These are phyloP conservation scores for Zoanthus gigantus DNA, from an alignment of 92 coral and sea anemone species.

Conservation along the genomic window DNA sequence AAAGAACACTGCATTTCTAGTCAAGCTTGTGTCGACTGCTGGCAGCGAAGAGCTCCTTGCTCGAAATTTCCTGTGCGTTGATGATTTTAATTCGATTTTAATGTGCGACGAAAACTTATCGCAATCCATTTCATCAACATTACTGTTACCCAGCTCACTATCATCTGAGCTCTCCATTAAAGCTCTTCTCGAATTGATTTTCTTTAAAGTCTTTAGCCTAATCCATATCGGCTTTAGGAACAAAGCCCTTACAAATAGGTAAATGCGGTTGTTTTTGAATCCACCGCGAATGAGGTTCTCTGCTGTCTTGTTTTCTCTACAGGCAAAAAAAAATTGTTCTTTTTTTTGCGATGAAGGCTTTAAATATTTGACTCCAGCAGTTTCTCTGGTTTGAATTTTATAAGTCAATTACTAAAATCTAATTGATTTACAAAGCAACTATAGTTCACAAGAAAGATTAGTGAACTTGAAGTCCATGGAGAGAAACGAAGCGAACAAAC, in stretches of 20 bases:
- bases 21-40: constrained; percentile 4
- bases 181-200: neutral
- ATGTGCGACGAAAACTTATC: constrained; percentile 24
- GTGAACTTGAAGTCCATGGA: neutral
- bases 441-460: neutral
- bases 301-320: neutral
- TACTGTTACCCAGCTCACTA: neutral
- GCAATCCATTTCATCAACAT: neutral
- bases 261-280: neutral
- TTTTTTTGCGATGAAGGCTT: neutral
- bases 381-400: too few species aligned
- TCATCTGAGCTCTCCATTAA: constrained; percentile 26
- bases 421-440: neutral
- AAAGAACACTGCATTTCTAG: constrained; percentile 14
- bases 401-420: too few species aligned
- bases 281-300: neutral
- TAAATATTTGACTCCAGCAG: too few species aligned
- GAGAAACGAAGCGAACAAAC: neutral
- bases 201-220: neutral
- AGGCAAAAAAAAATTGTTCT: neutral
- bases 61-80: neutral
- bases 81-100: neutral
- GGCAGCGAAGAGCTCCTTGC: constrained; percentile 30
- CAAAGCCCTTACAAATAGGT: neutral
- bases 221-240: neutral